These are phyloP conservation scores for Alauda arvensis DNA, from an alignment of 2,797 vertebrate genomes.

Conservation along the genomic window DNA sequence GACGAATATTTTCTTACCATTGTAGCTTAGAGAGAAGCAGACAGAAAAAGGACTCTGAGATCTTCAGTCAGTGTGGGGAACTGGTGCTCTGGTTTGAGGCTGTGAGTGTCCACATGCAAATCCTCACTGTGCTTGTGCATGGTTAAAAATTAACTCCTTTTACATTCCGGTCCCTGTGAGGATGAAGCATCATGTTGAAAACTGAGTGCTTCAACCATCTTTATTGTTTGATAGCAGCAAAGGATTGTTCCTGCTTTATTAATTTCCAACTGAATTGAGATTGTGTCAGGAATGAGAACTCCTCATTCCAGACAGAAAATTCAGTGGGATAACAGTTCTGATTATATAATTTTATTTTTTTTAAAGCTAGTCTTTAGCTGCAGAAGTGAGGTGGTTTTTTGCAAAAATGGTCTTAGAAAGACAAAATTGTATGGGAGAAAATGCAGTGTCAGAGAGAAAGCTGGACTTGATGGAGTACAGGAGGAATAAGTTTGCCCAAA, in stretches of 20 bases:
- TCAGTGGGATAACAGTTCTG: not conserved
- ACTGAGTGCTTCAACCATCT: not conserved
- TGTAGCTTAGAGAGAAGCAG: not conserved
- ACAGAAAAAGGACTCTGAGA: not conserved
- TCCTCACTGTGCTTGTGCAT: not conserved
- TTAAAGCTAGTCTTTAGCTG: not conserved
- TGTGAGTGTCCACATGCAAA: not conserved
- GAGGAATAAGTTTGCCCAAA: not conserved
- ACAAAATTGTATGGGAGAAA: not conserved
- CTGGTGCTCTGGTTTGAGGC: not conserved
- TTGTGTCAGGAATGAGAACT: not conserved
- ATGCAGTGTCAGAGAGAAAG: not conserved
- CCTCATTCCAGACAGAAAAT: not conserved
- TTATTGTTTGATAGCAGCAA: not conserved
- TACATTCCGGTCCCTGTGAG: not conserved
- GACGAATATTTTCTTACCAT: slow-evolving; percentile 51
- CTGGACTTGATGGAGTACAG: not conserved
- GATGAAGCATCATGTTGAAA: not conserved
- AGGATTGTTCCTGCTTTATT: not conserved
- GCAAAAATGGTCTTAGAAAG: not conserved
- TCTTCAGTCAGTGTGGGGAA: not conserved
- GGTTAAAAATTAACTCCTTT: not conserved
- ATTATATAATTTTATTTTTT: not conserved
- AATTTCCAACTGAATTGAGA: not conserved
- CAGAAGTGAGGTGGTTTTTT: not conserved